These are phyloP conservation scores for Cetonia aurata DNA, from an alignment of 2,888 invertebrate species.

Conservation along the genomic window DNA sequence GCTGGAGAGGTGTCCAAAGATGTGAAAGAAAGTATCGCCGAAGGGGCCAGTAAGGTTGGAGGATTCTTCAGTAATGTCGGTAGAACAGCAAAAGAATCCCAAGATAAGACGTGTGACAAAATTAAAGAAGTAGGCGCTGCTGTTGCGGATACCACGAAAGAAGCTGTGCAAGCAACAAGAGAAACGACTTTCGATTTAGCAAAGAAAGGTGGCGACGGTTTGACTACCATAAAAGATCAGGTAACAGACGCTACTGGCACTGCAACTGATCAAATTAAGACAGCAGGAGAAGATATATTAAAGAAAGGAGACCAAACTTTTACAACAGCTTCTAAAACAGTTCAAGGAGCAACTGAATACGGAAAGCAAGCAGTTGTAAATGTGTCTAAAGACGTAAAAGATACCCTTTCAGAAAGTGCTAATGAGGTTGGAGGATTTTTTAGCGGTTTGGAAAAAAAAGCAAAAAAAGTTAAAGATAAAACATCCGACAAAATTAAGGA, in stretches of 20 bases:
- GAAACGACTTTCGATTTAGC: slow-evolving; percentile 17
- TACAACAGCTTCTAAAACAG: neutral
- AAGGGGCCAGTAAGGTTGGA: slow-evolving; percentile 26
- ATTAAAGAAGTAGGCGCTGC: slow-evolving; percentile 13
- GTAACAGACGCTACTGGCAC: slow-evolving; percentile 6
- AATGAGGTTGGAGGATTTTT: slow-evolving; percentile 28
- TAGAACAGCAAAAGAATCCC: slow-evolving; percentile 35
- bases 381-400: slow-evolving; percentile 44
- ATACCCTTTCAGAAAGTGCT: slow-evolving; percentile 38
- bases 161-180: neutral
- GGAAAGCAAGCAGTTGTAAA: slow-evolving; percentile 35
- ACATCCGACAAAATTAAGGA: slow-evolving; percentile 22
- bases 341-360: slow-evolving; percentile 39
- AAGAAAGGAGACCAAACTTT: slow-evolving; percentile 12
- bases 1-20: slow-evolving; percentile 5
- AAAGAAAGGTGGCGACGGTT: slow-evolving; percentile 45
- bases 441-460: slow-evolving; percentile 35
- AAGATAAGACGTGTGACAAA: slow-evolving; percentile 35
- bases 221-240: slow-evolving; percentile 13
- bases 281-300: slow-evolving; percentile 34
- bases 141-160: slow-evolving; percentile 34
- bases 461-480: slow-evolving; percentile 24
- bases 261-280: slow-evolving; percentile 28
- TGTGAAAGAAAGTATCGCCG: slow-evolving; percentile 50
- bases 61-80: slow-evolving; percentile 42